phyloP scores from a whole-genome alignment of 2,888 invertebrate genomes.

The Atherix ibis region DNA sequence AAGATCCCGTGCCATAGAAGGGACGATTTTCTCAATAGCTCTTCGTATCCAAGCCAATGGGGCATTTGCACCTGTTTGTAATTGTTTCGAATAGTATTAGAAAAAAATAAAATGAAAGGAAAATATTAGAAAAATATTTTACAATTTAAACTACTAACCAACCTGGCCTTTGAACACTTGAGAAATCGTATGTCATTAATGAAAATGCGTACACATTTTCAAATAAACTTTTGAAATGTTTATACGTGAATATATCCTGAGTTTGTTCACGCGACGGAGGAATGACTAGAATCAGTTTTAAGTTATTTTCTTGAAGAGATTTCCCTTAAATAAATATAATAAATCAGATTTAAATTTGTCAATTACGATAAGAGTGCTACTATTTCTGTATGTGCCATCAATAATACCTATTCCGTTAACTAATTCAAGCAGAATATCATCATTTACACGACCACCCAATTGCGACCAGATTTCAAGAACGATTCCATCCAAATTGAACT shows the following conservation, averaged over 20 bases:
- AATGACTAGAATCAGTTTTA: conserved; percentile 59
- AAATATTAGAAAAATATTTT: conserved; percentile 3
- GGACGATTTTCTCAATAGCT: conserved; percentile 58
- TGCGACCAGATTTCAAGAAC: conserved; percentile 86
- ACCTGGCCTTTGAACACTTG: conserved; percentile 65
- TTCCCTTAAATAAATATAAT: conserved; percentile 33
- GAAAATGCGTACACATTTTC: conserved; percentile 72
- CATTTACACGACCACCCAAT: conserved; percentile 47
- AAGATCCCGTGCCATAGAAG: conserved; percentile 33
- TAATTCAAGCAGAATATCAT: conserved; percentile 41
- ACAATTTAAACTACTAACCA: conserved; percentile 13
- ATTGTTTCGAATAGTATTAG: neutral
- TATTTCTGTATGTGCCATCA: neutral
- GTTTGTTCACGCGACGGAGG: conserved; percentile 48
- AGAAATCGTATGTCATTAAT: conserved; percentile 95
- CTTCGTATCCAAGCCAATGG: conserved; percentile 68
- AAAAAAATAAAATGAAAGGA: conserved; percentile 2
- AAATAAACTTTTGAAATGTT: conserved; percentile 63
- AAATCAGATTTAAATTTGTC: neutral
- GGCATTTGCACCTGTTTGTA: conserved; percentile 84
- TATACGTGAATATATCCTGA: conserved; percentile 50
- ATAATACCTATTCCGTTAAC: conserved; percentile 45
- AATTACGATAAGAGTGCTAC: neutral
- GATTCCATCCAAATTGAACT: conserved; percentile 73
- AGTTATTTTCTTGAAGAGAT: conserved; percentile 37